Evolutionary conservation across 2,888 invertebrate genomes (phyloP).

Genomic region (Teleiodes luculella): DNA sequence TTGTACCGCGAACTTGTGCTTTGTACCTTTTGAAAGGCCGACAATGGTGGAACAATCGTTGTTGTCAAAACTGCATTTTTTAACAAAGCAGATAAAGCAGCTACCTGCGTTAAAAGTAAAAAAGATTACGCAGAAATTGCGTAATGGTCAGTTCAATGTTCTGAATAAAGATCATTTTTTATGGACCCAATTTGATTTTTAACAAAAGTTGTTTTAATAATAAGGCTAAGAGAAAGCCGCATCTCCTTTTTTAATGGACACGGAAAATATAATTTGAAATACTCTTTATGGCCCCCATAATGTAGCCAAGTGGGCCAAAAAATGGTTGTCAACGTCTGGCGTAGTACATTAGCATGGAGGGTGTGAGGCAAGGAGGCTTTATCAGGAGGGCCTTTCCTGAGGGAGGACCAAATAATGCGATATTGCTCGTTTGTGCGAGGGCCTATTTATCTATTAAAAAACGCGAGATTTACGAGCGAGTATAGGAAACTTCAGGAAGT

Average conservation of each 20-base stretch:
- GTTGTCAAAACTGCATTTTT: conserved; percentile 55
- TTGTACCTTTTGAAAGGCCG: conserved; percentile 55
- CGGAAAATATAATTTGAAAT: conserved; percentile 76
- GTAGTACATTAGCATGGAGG: conserved; percentile 76
- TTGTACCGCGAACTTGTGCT: conserved; percentile 58
- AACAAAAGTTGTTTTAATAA: conserved; percentile 51
- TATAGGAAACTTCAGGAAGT: conserved; percentile 73
- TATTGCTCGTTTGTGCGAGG: conserved; percentile 78
- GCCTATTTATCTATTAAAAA: conserved; percentile 79
- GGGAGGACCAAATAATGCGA: conserved; percentile 78
- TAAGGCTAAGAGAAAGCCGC: conserved; percentile 53
- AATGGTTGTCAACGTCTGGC: conserved; percentile 79
- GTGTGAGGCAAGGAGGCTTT: conserved; percentile 75
- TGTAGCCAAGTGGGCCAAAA: conserved; percentile 78
- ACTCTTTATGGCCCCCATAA: conserved; percentile 74
- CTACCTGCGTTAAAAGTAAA: conserved; percentile 53
- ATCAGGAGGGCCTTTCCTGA: conserved; percentile 78
- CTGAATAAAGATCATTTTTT: conserved; percentile 26
- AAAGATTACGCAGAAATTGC: conserved; percentile 33
- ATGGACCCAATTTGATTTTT: conserved; percentile 24
- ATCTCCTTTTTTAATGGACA: conserved; percentile 74
- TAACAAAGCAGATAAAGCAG: conserved; percentile 42
- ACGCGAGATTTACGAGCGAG: conserved; percentile 69
- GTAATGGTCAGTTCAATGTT: conserved; percentile 28
- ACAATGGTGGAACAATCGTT: conserved; percentile 56